phyloP scores from a whole-genome alignment of 2,888 invertebrate species.

The Chaitophorus viminalis region DNA sequence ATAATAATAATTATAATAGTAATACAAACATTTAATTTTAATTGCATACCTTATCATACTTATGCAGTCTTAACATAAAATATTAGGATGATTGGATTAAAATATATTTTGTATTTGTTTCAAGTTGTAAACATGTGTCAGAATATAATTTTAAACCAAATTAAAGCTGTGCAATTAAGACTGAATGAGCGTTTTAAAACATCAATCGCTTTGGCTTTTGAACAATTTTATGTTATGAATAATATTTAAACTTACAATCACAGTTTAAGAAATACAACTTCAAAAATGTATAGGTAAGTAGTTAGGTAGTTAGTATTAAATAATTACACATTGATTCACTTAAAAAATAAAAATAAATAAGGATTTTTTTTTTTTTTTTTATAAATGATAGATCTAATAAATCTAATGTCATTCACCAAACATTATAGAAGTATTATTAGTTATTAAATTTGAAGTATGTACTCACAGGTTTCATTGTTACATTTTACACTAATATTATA shows the following conservation, averaged over 20 bases:
- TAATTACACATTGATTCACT: not conserved
- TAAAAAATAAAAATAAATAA: not conserved
- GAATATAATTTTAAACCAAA: not conserved
- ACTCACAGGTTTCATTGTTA: not conserved
- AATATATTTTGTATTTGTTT: slow-evolving; percentile 11
- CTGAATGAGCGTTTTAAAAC: slow-evolving; percentile 28
- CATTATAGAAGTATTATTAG: not conserved
- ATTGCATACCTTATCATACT: slow-evolving; percentile 46
- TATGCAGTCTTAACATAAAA: slow-evolving; percentile 46
- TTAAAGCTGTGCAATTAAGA: not conserved
- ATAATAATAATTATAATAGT: slow-evolving; percentile 38
- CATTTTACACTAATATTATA: not conserved
- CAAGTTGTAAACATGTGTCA: not conserved
- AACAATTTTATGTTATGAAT: not conserved
- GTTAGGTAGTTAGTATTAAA: slow-evolving; percentile 2
- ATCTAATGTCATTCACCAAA: slow-evolving; percentile 18
- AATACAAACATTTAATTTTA: slow-evolving; percentile 3
- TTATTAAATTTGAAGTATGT: not conserved
- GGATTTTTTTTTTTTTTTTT: too few relatives aligned
- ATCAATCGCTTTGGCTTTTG: slow-evolving; percentile 19
- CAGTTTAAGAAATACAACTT: slow-evolving; percentile 21
- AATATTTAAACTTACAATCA: slow-evolving; percentile 37
- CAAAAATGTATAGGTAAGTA: slow-evolving; percentile 1
- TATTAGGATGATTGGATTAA: slow-evolving; percentile 31
- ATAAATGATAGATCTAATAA: slow-evolving; percentile 24